A percentile compares a stretch with the other conserved stretches of the same genome.
Conservation (phyloP, 2,797 vertebrate species). For the Serranus cabrilla region DNA sequence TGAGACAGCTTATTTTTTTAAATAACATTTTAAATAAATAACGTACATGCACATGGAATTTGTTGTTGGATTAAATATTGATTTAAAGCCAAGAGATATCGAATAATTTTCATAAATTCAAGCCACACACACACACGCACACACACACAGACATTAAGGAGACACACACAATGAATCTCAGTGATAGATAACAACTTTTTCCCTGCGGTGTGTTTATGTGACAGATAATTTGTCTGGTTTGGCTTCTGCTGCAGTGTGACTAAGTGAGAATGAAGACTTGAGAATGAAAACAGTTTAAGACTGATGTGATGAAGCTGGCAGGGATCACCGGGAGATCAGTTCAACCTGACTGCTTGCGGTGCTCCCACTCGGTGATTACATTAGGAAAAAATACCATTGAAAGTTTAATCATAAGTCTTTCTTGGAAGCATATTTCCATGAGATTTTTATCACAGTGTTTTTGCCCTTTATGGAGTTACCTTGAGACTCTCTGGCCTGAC, state of each 20-base stretch:
- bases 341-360: conserved; percentile 47
- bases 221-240: conserved; percentile 62
- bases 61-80: conserved; percentile 32
- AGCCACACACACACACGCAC: background rate
- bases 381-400: conserved; percentile 37
- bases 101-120: conserved; percentile 22
- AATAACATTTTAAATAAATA: conserved; percentile 5
- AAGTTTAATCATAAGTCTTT: conserved; percentile 57
- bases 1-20: conserved; percentile 1
- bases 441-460: conserved; percentile 69
- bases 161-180: conserved; percentile 29
- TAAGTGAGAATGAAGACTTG: conserved; percentile 54
- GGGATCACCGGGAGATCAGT: conserved; percentile 37
- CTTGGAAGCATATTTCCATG: conserved; percentile 57
- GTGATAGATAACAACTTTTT: conserved; percentile 52
- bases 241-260: conserved; percentile 49
- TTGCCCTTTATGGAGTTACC: conserved; percentile 68
- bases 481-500: conserved; percentile 54
- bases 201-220: conserved; percentile 44
- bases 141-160: background rate
- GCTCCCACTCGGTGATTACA: conserved; percentile 45
- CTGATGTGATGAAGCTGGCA: conserved; percentile 41
- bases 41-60: conserved; percentile 13
- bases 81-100: conserved; percentile 26
- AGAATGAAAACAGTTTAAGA: conserved; percentile 45